Evolutionary conservation across 2,797 vertebrate genomes (phyloP), one percentile per base, ranked within the genome.

Genomic region (Labeo calbasu): DNA sequence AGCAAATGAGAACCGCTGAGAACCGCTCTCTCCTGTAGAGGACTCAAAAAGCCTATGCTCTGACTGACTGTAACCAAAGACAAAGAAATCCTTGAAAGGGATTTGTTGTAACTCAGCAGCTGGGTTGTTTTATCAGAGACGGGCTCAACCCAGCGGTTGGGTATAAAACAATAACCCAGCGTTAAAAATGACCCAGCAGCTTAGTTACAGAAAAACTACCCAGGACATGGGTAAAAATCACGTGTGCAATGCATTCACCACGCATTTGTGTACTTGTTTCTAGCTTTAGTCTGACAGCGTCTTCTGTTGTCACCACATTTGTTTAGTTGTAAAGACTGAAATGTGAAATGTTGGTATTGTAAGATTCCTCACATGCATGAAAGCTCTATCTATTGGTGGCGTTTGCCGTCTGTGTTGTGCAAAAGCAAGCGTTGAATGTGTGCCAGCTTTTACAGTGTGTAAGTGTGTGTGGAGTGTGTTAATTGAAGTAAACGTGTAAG

Each of bases 391-490:
- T 4, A 13, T 43, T 66, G 70, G 69, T 69, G 46, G 10, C 43
- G 72, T 65, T 69, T 32, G n/a, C 57, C 50, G 46, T 15, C 46
- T 21, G 48, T 69, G 72, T 81, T 28, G 72, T 68, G 50, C 32
- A 46, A 57, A 77, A 66, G 63, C 63, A 68, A 83, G 61, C 61
- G 1, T 14, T 53, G 23, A 75, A 71, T 80, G 83, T 80, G 57
- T 81, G 72, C 25, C 50, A 57, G 32, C 19, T 77, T 73, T 73
- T 78, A 51, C 40, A 7, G 63, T 23, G 43, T 36, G 63, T 15
- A 61, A 61, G 84, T 77, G 70, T 81, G 79, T 81, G 79, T 70
- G 72, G 72, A 69, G 72, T 77, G 43, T 82, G 72, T 82, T 51
- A 83, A 77, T 46, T 77, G 32, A 68, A 69, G 25, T 68, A 86